Percentiles rank a stretch among this genome's conserved stretches.
phyloP scores from a whole-genome alignment of 2,888 invertebrate species.

The Trichopoda pennipes region DNA sequence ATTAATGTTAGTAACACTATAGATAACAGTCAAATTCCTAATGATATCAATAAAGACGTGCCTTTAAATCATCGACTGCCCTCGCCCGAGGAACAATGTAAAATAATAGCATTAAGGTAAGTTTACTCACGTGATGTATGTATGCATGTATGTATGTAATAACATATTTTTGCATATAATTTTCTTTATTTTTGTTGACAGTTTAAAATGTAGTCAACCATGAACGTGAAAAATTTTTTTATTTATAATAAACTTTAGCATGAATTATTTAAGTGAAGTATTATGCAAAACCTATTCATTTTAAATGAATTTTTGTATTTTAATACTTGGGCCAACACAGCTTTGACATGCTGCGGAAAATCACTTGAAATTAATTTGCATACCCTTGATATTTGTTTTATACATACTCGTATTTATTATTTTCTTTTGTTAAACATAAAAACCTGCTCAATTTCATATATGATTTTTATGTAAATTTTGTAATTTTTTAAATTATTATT shows the following conservation, averaged over 20 bases:
- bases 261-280: slow-evolving; percentile 35
- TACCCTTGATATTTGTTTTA: slow-evolving; percentile 44
- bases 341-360: slow-evolving; percentile 32
- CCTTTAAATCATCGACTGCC: slow-evolving; percentile 92
- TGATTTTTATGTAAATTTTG: slow-evolving; percentile 61
- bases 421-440: slow-evolving; percentile 13
- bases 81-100: slow-evolving; percentile 92
- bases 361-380: slow-evolving; percentile 65
- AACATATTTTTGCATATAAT: background rate
- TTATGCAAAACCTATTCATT: slow-evolving; percentile 47
- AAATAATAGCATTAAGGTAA: slow-evolving; percentile 91
- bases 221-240: slow-evolving; percentile 43
- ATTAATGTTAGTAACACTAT: slow-evolving; percentile 77
- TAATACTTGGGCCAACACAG: background rate
- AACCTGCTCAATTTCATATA: slow-evolving; percentile 28
- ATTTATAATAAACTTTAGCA: slow-evolving; percentile 38
- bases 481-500: slow-evolving; percentile 56
- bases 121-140: slow-evolving; percentile 71
- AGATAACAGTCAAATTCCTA: slow-evolving; percentile 78
- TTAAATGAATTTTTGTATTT: slow-evolving; percentile 36
- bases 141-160: too few relatives aligned
- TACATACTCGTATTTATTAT: background rate
- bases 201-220: slow-evolving; percentile 44
- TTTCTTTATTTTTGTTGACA: slow-evolving; percentile 33
- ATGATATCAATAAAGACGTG: slow-evolving; percentile 81